Conservation (phyloP, 2,888 invertebrate genomes). For the Agrilus cyanescens region DNA sequence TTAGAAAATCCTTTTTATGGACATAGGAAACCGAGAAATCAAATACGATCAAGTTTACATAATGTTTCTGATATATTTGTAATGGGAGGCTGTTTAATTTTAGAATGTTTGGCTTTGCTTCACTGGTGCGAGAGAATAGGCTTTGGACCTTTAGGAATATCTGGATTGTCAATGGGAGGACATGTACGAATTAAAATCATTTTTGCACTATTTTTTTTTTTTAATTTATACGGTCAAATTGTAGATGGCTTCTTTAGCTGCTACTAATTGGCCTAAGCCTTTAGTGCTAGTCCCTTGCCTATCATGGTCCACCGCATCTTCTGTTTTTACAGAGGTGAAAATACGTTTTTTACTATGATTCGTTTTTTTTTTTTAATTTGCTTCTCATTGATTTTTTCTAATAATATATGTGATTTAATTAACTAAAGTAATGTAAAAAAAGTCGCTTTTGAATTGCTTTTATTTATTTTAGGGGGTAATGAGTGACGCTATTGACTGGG, state of each 20-base stretch:
- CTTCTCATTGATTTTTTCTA: not conserved
- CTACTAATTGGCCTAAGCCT: slow-evolving; percentile 92
- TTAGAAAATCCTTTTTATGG: slow-evolving; percentile 97
- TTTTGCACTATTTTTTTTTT: slow-evolving; percentile 2
- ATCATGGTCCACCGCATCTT: slow-evolving; percentile 94
- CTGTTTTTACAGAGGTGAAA: slow-evolving; percentile 79
- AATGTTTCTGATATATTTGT: slow-evolving; percentile 97
- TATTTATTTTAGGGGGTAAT: slow-evolving; percentile 66
- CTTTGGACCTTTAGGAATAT: slow-evolving; percentile 85
- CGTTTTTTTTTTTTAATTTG: not conserved
- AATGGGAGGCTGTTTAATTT: slow-evolving; percentile 93
- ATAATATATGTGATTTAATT: not conserved
- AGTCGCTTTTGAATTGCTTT: slow-evolving; percentile 18
- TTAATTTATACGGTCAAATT: slow-evolving; percentile 8
- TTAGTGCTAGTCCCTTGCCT: slow-evolving; percentile 88
- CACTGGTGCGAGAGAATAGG: slow-evolving; percentile 91
- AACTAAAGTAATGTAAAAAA: not conserved
- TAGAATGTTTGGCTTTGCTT: slow-evolving; percentile 84
- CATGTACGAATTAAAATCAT: slow-evolving; percentile 57
- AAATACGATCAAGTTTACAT: slow-evolving; percentile 79
- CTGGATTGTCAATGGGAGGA: slow-evolving; percentile 96
- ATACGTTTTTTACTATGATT: slow-evolving; percentile 1
- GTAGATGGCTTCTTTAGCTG: slow-evolving; percentile 96
- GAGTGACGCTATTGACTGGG: slow-evolving; percentile 92
- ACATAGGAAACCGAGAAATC: slow-evolving; percentile 73